A percentile compares a stretch with the other conserved stretches of the same genome.
Conservation (phyloP, 1,140 invertebrate species). For the Idris sp. region DNA sequence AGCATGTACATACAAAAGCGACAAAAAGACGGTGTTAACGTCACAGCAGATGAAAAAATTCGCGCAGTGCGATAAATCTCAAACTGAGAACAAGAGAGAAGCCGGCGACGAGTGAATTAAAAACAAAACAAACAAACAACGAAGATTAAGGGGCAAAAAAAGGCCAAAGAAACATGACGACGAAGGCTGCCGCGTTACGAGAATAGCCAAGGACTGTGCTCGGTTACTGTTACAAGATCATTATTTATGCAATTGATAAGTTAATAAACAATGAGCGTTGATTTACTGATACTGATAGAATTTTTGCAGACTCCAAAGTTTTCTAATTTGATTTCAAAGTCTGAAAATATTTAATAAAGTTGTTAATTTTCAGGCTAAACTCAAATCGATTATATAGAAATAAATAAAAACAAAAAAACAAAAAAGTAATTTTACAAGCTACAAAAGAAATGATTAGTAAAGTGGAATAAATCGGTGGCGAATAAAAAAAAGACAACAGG, state of each 20-base stretch:
- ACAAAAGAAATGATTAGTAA: too few relatives aligned
- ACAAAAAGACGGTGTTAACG: conserved; percentile 30
- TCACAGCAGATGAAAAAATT: conserved; percentile 26
- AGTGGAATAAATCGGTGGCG: too few relatives aligned
- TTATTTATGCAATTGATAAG: conserved; percentile 59
- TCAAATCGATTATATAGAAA: too few relatives aligned
- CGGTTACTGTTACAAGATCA: conserved; percentile 38
- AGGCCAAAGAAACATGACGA: conserved; percentile 20
- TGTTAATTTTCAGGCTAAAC: too few relatives aligned
- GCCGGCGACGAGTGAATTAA: too few relatives aligned
- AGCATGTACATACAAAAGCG: conserved; percentile 47
- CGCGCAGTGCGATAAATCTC: conserved; percentile 31
- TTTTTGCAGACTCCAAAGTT: too few relatives aligned
- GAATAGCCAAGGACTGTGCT: conserved; percentile 38
- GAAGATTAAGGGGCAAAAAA: conserved; percentile 6
- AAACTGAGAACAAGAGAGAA: conserved; percentile 4
- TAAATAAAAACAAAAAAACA: too few relatives aligned
- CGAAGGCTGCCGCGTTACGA: conserved; percentile 44
- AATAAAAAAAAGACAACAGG: neutral
- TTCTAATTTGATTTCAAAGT: too few relatives aligned
- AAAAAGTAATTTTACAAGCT: too few relatives aligned
- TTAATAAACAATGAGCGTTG: conserved; percentile 43
- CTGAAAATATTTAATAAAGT: too few relatives aligned
- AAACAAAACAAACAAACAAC: too few relatives aligned
- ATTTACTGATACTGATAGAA: conserved; percentile 29